phyloP scores from a whole-genome alignment of 2,888 invertebrate genomes.

The Hyppa rectilinea region DNA sequence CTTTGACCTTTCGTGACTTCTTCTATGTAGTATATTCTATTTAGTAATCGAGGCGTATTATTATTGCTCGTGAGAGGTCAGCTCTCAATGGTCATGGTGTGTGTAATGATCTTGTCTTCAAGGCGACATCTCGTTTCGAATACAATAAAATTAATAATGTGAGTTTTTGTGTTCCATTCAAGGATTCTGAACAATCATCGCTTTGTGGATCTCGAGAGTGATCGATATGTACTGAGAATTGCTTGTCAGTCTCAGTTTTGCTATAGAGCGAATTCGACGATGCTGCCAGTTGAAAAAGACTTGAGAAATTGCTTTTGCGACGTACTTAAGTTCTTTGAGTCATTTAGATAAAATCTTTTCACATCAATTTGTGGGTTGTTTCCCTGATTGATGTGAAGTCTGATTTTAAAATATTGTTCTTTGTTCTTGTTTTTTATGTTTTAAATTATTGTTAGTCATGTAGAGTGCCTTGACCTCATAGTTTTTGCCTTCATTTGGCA shows the following conservation, averaged over 20 bases:
- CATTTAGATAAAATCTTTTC: conserved; percentile 62
- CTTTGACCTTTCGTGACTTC: conserved; percentile 75
- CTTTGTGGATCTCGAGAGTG: conserved; percentile 69
- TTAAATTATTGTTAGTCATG: conserved; percentile 78
- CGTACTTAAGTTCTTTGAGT: conserved; percentile 41
- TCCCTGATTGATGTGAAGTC: conserved; percentile 67
- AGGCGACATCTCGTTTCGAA: conserved; percentile 85
- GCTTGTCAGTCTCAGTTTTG: conserved; percentile 67
- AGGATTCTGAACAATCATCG: conserved; percentile 76
- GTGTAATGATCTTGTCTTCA: conserved; percentile 82
- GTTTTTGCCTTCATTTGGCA: conserved; percentile 84
- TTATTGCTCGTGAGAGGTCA: conserved; percentile 72
- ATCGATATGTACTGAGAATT: conserved; percentile 67
- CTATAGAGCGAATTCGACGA: conserved; percentile 56
- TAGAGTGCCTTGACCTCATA: conserved; percentile 82
- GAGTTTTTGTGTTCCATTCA: conserved; percentile 86
- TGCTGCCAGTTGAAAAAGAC: conserved; percentile 38
- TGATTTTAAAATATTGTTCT: conserved; percentile 73
- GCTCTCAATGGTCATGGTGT: conserved; percentile 74
- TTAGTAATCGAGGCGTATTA: conserved; percentile 57
- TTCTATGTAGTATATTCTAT: conserved; percentile 52
- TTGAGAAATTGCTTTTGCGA: conserved; percentile 59
- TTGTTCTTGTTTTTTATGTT: conserved; percentile 79
- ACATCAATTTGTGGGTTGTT: conserved; percentile 58
- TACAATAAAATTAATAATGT: conserved; percentile 85